Evolutionary conservation across 2,888 invertebrate genomes (phyloP), one percentile per base, ranked within the genome.

Genomic region (Teleogryllus oceanicus): DNA sequence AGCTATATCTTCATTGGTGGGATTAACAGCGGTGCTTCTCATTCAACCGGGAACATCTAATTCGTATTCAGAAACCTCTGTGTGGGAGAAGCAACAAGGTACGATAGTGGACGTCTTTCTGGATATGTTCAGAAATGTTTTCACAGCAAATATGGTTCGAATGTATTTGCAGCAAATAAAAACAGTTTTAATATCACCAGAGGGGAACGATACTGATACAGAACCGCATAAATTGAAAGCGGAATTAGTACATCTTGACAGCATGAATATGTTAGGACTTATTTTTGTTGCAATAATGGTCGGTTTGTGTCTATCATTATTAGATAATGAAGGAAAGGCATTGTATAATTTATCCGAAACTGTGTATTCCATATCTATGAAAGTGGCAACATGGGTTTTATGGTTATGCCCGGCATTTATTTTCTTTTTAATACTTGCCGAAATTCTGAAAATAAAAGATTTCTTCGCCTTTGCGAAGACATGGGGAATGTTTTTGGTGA

Each of bases 51-150:
- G 13, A 1, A 11, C 10, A 62, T 62, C 16, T 62, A 62, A 5
- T 1, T 37, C 37, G 8, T 8, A 37, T 37, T 37, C 8, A 37
- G 37, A 8, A n/a, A 62, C 16, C 62, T 10, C 1, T 5, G 62
- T 11, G 8, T n/a, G 13, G n/a, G 62, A 62, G 1, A 62, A 4
- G n/a, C 62, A 13, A 18, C 62, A 13, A 5, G n/a, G 16, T 3
- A 62, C 62, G n/a, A 62, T 62, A 18, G 0, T n/a, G 13, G 62
- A 62, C 10, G n/a, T 62, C 8, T 62, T 62, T 62, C 62, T 62
- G 62, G 62, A 62, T 62, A 62, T 62, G 62, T 62, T 62, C 16
- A 62, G 62, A 62, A 62, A 62, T 62, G n/a, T 62, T n/a, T 18
- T 62, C 62, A 13, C 62, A 8, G 62, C 13, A 13, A 62, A 62